Evolutionary conservation across 2,888 invertebrate species (phyloP).

Genomic region (Leistus spinibarbis): DNA sequence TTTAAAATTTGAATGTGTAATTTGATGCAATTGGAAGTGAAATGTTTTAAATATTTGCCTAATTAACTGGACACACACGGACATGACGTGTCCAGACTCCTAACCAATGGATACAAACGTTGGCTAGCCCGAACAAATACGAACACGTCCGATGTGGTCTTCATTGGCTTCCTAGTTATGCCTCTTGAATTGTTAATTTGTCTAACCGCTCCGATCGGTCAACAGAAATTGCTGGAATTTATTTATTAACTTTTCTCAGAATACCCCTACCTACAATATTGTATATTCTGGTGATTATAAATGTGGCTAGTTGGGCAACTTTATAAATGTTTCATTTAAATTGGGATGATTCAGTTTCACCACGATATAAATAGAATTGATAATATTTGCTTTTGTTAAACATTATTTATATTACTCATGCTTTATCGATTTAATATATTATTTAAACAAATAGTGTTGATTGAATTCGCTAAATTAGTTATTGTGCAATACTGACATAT

Average conservation of each 20-base stretch:
- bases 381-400: too few relatives aligned
- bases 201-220: neutral
- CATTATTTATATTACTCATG: too few relatives aligned
- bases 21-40: conserved; percentile 30
- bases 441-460: too few relatives aligned
- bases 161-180: neutral
- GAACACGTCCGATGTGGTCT: neutral
- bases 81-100: conserved; percentile 12
- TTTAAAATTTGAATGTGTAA: conserved; percentile 38
- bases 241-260: neutral
- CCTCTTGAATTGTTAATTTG: neutral
- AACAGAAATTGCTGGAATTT: neutral
- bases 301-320: too few relatives aligned
- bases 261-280: too few relatives aligned
- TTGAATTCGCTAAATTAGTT: too few relatives aligned
- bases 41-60: conserved; percentile 39
- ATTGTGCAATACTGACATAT: too few relatives aligned
- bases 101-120: neutral
- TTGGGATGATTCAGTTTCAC: too few relatives aligned
- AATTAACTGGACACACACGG: conserved; percentile 35
- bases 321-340: too few relatives aligned
- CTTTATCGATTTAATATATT: too few relatives aligned
- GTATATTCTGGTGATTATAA: too few relatives aligned
- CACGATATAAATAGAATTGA: too few relatives aligned
- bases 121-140: neutral